Evolutionary conservation across 1,140 invertebrate genomes (phyloP).

Genomic region (Cyphomyrmex costatus): DNA sequence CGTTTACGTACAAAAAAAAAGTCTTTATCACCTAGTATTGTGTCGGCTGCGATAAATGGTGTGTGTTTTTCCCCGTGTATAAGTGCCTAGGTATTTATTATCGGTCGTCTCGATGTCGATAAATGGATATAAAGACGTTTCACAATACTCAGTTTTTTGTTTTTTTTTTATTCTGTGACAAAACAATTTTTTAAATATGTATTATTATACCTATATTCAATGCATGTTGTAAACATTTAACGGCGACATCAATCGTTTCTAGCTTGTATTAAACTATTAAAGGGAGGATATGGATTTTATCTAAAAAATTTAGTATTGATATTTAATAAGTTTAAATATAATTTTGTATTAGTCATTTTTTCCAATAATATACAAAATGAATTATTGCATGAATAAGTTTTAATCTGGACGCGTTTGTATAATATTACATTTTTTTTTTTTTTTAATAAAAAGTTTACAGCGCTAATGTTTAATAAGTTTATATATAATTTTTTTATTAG

Average conservation of each 20-base stretch:
- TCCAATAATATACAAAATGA: not conserved
- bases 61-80: not conserved
- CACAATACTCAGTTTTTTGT: not conserved
- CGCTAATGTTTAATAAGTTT: too few species aligned
- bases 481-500: too few species aligned
- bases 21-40: conserved; percentile 27
- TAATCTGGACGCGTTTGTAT: not conserved
- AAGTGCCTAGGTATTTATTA: not conserved
- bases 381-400: conserved; percentile 7
- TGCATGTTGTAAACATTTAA: not conserved
- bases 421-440: too few species aligned
- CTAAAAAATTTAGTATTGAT: not conserved
- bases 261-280: not conserved
- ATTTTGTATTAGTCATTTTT: not conserved
- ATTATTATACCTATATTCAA: too few species aligned
- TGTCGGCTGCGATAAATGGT: conserved; percentile 1
- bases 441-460: too few species aligned
- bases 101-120: not conserved
- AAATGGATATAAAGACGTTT: not conserved
- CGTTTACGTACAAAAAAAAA: not conserved
- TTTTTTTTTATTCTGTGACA: not conserved
- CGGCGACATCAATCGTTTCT: not conserved
- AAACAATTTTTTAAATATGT: not conserved
- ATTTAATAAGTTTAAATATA: not conserved
- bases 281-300: not conserved